A percentile compares a stretch with the other conserved stretches of the same genome.
phyloP scores from a whole-genome alignment of 2,888 invertebrate genomes.

The Iphiclides podalirius region DNA sequence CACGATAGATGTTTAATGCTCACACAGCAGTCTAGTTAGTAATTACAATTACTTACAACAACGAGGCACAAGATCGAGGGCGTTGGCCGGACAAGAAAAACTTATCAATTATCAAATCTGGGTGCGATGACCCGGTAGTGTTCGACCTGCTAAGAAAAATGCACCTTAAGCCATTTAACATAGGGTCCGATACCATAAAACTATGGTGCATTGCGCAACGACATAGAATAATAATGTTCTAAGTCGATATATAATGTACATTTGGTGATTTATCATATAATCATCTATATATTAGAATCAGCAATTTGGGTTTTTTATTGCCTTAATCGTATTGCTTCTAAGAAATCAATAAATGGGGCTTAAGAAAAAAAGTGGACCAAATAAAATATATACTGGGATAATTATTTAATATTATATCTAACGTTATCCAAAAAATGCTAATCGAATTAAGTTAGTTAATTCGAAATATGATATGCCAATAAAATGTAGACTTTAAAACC shows the following conservation, averaged over 20 bases:
- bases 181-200: background rate
- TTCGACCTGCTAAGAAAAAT: background rate
- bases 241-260: background rate
- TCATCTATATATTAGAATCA: background rate
- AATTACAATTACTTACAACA: conserved; percentile 26
- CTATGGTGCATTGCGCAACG: background rate
- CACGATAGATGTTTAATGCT: too few species aligned
- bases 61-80: conserved; percentile 27
- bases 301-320: background rate
- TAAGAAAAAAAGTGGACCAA: too few species aligned
- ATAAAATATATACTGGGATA: too few species aligned
- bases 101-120: conserved; percentile 35
- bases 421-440: too few species aligned
- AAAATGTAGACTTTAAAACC: too few species aligned
- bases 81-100: conserved; percentile 32
- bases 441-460: too few species aligned
- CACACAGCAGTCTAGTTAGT: background rate
- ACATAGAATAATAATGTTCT: background rate
- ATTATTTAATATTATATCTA: too few species aligned
- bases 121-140: conserved; percentile 33
- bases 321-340: too few species aligned
- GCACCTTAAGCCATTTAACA: background rate
- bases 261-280: background rate
- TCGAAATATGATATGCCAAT: too few species aligned
- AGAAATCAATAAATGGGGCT: too few species aligned